phyloP scores from a whole-genome alignment of 2,888 invertebrate species.

The Erebia epiphron region DNA sequence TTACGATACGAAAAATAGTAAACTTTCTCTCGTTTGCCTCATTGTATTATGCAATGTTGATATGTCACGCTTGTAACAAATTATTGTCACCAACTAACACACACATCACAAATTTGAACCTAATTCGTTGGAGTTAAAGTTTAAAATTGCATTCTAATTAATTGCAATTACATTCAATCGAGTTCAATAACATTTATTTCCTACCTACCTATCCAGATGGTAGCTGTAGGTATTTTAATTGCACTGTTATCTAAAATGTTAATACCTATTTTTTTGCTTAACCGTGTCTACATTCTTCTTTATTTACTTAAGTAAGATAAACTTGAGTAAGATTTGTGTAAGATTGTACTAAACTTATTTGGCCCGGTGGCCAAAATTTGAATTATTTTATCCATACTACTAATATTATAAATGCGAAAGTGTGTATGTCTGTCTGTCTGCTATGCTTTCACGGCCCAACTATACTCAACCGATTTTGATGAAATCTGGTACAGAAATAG shows the following conservation, averaged over 20 bases:
- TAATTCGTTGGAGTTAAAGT: background rate
- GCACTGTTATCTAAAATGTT: background rate
- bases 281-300: background rate
- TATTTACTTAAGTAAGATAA: background rate
- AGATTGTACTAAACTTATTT: too few species aligned
- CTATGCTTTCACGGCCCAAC: too few species aligned
- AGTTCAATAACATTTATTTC: slow-evolving; percentile 33
- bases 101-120: background rate
- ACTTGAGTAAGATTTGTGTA: too few species aligned
- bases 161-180: slow-evolving; percentile 26
- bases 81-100: slow-evolving; percentile 17
- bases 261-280: background rate
- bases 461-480: too few species aligned
- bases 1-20: slow-evolving; percentile 11
- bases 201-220: slow-evolving; percentile 8
- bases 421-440: too few species aligned
- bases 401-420: too few species aligned
- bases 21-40: slow-evolving; percentile 56
- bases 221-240: slow-evolving; percentile 11
- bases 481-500: too few species aligned
- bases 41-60: slow-evolving; percentile 48
- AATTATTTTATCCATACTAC: too few species aligned
- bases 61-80: slow-evolving; percentile 38
- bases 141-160: slow-evolving; percentile 4
- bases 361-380: too few species aligned